Evolutionary conservation across 92 coral and sea anemone species (phyloP).

Genomic region (Palythoa caribaeorum): DNA sequence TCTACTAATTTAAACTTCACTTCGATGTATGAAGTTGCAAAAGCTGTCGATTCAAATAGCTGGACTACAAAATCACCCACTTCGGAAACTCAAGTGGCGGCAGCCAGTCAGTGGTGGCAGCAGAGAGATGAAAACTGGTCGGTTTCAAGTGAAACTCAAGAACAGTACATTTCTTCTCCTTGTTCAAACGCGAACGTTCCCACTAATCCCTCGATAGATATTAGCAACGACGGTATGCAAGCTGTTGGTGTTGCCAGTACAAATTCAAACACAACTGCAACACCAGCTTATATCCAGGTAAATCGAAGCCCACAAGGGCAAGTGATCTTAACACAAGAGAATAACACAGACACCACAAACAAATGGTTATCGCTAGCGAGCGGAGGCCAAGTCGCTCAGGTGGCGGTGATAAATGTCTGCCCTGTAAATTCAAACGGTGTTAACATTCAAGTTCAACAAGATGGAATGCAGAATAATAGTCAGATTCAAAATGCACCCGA

Average conservation of each 20-base stretch:
- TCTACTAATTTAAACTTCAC: conserved; percentile 53
- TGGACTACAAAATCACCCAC: conserved; percentile 86
- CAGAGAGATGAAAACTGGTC: conserved; percentile 80
- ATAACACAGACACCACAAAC: conserved; percentile 69
- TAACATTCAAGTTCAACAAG: conserved; percentile 67
- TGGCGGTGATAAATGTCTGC: conserved; percentile 54
- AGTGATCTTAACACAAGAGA: conserved; percentile 81
- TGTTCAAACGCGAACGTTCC: conserved; percentile 56
- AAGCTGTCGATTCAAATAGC: conserved; percentile 70
- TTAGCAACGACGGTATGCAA: conserved; percentile 69
- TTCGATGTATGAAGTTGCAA: conserved; percentile 64
- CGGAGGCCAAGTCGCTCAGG: conserved; percentile 74
- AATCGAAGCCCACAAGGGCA: conserved; percentile 91
- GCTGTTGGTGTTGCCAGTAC: conserved; percentile 64
- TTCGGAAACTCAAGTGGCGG: conserved; percentile 57
- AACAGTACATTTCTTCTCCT: conserved; percentile 65
- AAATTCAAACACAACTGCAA: conserved; percentile 53
- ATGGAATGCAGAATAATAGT: conserved; percentile 48
- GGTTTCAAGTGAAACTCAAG: conserved; percentile 62
- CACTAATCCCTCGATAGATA: conserved; percentile 54
- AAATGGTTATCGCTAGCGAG: conserved; percentile 82
- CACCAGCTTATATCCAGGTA: conserved; percentile 87
- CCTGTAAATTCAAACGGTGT: conserved; percentile 40
- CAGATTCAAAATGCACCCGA: conserved; percentile 49
- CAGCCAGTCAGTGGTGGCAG: conserved; percentile 88